Percentiles rank a stretch among this genome's conserved stretches.
Evolutionary conservation across 1,140 invertebrate species (phyloP).

Genomic region (Bombus pyrosoma): DNA sequence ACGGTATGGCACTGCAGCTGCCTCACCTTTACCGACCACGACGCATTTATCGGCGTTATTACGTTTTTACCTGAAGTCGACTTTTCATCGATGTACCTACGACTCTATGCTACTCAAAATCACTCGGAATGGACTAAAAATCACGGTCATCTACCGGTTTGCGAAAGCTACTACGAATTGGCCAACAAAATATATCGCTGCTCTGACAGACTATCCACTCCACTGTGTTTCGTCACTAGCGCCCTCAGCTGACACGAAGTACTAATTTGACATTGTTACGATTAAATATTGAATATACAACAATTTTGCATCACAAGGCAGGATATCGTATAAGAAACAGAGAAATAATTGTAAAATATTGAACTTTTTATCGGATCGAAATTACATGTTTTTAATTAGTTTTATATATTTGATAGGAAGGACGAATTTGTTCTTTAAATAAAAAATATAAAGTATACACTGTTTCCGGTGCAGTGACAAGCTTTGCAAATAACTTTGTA

Average conservation of each 20-base stretch:
- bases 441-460: not conserved
- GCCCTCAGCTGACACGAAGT: slow-evolving; percentile 66
- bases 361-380: not conserved
- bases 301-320: not conserved
- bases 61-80: not conserved
- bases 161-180: slow-evolving; percentile 37
- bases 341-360: not conserved
- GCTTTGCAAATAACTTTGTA: slow-evolving; percentile 30
- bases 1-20: slow-evolving; percentile 35
- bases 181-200: slow-evolving; percentile 14
- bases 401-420: no score
- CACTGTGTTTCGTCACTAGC: slow-evolving; percentile 67
- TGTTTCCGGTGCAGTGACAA: not conserved
- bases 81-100: not conserved
- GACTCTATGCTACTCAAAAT: not conserved
- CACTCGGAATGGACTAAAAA: not conserved
- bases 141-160: slow-evolving; percentile 12
- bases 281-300: not conserved
- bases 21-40: slow-evolving; percentile 33
- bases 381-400: not conserved
- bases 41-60: slow-evolving; percentile 6
- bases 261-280: not conserved
- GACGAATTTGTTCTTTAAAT: not conserved
- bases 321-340: not conserved
- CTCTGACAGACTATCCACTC: slow-evolving; percentile 63